These are phyloP conservation scores for Leptinotarsa tumamoca DNA, from an alignment of 2,888 invertebrate genomes.

Conservation along the genomic window DNA sequence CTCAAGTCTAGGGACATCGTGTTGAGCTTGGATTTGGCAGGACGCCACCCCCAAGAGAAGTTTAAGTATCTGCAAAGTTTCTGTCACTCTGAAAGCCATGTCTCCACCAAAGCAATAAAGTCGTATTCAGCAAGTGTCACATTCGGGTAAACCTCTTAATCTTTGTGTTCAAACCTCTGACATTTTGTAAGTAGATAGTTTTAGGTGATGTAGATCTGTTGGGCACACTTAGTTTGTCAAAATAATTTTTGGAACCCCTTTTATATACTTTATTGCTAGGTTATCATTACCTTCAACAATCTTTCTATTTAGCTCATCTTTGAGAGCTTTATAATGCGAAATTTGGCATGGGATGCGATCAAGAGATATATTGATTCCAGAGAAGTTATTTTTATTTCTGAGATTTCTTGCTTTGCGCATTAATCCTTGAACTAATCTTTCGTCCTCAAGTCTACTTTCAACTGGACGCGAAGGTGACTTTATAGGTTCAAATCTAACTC, in stretches of 20 bases:
- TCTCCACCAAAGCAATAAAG: slow-evolving; percentile 8
- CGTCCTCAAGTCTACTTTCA: neutral
- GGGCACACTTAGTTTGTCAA: neutral
- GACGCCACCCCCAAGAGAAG: neutral
- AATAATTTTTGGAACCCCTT: neutral
- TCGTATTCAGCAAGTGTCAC: neutral
- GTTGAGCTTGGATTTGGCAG: no score
- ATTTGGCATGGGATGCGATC: neutral
- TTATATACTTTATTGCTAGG: neutral
- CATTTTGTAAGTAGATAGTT: slow-evolving; percentile 1
- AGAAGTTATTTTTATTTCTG: neutral
- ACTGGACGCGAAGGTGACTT: neutral
- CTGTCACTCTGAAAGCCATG: neutral
- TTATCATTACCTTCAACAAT: neutral
- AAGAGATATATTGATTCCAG: neutral
- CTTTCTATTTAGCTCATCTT: neutral
- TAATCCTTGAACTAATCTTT: neutral
- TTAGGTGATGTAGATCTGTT: slow-evolving; percentile 1
- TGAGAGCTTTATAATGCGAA: slow-evolving; percentile 12
- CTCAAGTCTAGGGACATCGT: no score
- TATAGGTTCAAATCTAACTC: neutral
- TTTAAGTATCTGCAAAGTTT: neutral
- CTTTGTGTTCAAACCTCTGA: neutral
- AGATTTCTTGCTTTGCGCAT: neutral
- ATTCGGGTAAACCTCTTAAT: neutral